Conservation (phyloP, 1,140 invertebrate genomes). For the Orchesella cincta region DNA sequence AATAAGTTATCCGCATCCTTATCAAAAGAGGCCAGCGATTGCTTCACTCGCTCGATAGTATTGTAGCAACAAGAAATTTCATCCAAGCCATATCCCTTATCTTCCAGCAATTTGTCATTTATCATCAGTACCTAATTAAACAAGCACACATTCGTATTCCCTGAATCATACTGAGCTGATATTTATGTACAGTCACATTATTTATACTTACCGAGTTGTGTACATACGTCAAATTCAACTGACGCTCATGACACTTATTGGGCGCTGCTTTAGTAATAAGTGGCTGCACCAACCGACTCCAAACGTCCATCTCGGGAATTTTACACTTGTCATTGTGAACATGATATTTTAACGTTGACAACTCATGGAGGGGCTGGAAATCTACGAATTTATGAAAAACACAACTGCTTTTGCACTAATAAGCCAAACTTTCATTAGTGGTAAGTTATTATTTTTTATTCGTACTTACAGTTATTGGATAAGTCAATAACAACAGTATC, state of each 20-base stretch:
- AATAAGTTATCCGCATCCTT: not conserved
- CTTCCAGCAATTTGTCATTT: not conserved
- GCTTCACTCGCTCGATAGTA: not conserved
- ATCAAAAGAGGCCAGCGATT: not conserved
- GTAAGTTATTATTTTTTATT: not conserved
- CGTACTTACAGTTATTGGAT: not conserved
- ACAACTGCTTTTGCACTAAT: not conserved
- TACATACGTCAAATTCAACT: not conserved
- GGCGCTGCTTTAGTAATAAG: not conserved
- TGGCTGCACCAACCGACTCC: not conserved
- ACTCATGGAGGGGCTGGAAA: not conserved
- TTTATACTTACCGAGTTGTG: not conserved
- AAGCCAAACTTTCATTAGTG: not conserved
- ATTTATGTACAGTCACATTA: not conserved
- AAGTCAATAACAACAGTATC: not conserved
- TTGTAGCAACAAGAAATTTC: not conserved
- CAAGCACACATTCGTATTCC: not conserved
- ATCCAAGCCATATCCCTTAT: not conserved
- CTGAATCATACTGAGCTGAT: constrained; percentile 8
- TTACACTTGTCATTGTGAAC: not conserved
- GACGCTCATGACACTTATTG: not conserved
- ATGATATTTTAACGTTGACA: not conserved
- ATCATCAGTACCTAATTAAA: not conserved
- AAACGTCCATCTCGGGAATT: constrained; percentile 2
- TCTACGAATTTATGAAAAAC: not conserved